Percentiles rank a stretch among this genome's conserved stretches.
phyloP scores from a whole-genome alignment of 2,888 invertebrate species.

The Lomographa bimaculata region DNA sequence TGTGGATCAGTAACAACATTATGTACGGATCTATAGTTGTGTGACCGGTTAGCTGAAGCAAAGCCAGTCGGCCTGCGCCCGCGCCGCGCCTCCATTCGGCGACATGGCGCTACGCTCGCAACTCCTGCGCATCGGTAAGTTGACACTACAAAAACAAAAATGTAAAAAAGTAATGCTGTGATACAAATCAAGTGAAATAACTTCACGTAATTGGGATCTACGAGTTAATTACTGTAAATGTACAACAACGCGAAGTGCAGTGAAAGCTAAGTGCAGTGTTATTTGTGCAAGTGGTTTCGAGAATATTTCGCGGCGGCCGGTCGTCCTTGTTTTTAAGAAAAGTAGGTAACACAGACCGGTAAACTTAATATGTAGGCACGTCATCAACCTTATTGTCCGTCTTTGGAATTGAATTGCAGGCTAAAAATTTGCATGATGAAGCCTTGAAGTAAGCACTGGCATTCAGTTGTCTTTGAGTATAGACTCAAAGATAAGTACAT shows the following conservation, averaged over 20 bases:
- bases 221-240: too few relatives aligned
- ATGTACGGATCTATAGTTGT: conserved; percentile 45
- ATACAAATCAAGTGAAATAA: too few relatives aligned
- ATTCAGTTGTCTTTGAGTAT: too few relatives aligned
- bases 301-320: too few relatives aligned
- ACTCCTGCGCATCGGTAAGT: conserved; percentile 75
- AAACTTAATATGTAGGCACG: too few relatives aligned
- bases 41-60: conserved; percentile 64
- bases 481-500: too few relatives aligned
- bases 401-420: neutral
- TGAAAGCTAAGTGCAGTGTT: conserved; percentile 2
- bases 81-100: conserved; percentile 66
- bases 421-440: too few relatives aligned
- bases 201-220: too few relatives aligned
- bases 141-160: conserved; percentile 11
- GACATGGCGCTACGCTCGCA: conserved; percentile 71
- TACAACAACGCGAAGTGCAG: too few relatives aligned
- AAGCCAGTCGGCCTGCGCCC: conserved; percentile 39
- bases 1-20: conserved; percentile 26
- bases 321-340: conserved; percentile 10
- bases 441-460: too few relatives aligned
- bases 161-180: conserved; percentile 6
- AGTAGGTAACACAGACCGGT: too few relatives aligned
- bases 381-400: conserved; percentile 12
- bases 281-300: too few relatives aligned